These are phyloP conservation scores for Sebastes nivosus DNA, from an alignment of 2,797 vertebrate species.

Conservation along the genomic window DNA sequence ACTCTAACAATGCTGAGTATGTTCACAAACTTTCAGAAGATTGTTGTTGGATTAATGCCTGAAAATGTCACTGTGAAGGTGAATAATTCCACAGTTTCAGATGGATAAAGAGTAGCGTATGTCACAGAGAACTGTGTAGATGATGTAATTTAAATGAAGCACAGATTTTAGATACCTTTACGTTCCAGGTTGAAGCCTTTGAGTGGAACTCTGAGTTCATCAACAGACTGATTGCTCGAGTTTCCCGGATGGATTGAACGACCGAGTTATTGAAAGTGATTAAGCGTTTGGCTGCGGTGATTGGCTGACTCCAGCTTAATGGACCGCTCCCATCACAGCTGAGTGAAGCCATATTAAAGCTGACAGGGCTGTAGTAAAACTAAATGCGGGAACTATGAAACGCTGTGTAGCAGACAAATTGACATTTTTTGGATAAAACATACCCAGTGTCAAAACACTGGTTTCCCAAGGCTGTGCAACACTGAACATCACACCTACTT, in stretches of 20 bases:
- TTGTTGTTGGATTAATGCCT: background rate
- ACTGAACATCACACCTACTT: slow-evolving; percentile 50
- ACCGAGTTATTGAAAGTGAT: slow-evolving; percentile 52
- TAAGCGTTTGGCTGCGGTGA: slow-evolving; percentile 46
- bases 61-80: background rate
- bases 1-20: background rate
- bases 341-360: slow-evolving; percentile 55
- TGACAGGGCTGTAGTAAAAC: slow-evolving; percentile 48
- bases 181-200: background rate
- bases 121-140: background rate
- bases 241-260: slow-evolving; percentile 35
- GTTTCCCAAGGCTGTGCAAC: slow-evolving; percentile 54
- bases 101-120: background rate
- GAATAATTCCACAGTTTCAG: background rate
- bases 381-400: slow-evolving; percentile 22
- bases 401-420: slow-evolving; percentile 40
- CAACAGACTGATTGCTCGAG: background rate
- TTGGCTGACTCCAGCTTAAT: slow-evolving; percentile 66
- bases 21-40: background rate
- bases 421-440: slow-evolving; percentile 60
- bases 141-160: background rate
- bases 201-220: background rate
- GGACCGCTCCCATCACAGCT: slow-evolving; percentile 51
- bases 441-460: slow-evolving; percentile 37
- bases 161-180: background rate